Percentiles rank a stretch among this genome's conserved stretches.
These are phyloP conservation scores for Pungitius pungitius DNA, from an alignment of 2,113 vertebrate species.

Conservation along the genomic window DNA sequence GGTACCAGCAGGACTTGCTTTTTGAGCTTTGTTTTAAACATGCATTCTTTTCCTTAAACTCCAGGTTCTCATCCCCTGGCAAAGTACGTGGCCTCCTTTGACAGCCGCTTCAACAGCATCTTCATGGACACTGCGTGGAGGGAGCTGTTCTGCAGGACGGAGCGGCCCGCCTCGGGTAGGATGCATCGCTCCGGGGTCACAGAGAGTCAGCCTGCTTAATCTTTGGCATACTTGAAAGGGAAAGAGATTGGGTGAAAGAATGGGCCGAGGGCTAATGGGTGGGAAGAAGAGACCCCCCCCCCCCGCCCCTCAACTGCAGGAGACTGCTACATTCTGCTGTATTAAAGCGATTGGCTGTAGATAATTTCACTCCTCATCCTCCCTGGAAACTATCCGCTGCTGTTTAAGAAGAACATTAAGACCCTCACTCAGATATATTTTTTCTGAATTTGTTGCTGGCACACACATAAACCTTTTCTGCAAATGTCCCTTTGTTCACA, in stretches of 20 bases:
- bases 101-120: slow-evolving; percentile 80
- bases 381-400: slow-evolving; percentile 20
- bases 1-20: neutral
- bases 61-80: slow-evolving; percentile 83
- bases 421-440: no score
- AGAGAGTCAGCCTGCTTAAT: slow-evolving; percentile 30
- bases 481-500: slow-evolving; percentile 23
- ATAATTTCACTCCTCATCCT: slow-evolving; percentile 6
- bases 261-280: slow-evolving; percentile 52
- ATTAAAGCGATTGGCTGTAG: neutral
- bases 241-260: slow-evolving; percentile 45
- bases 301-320: slow-evolving; percentile 21
- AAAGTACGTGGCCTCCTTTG: slow-evolving; percentile 81
- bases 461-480: slow-evolving; percentile 1
- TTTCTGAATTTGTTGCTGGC: neutral
- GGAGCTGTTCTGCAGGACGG: slow-evolving; percentile 82
- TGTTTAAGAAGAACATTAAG: neutral
- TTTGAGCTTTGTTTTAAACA: neutral
- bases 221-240: slow-evolving; percentile 52
- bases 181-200: slow-evolving; percentile 1
- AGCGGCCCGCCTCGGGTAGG: slow-evolving; percentile 79
- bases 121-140: slow-evolving; percentile 85
- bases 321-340: slow-evolving; percentile 41
- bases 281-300: slow-evolving; percentile 28
- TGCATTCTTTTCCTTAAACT: neutral